A percentile compares a stretch with the other conserved stretches of the same genome.
phyloP scores from a whole-genome alignment of 2,113 vertebrate genomes.

The Rhinolophus ferrumequinum region DNA sequence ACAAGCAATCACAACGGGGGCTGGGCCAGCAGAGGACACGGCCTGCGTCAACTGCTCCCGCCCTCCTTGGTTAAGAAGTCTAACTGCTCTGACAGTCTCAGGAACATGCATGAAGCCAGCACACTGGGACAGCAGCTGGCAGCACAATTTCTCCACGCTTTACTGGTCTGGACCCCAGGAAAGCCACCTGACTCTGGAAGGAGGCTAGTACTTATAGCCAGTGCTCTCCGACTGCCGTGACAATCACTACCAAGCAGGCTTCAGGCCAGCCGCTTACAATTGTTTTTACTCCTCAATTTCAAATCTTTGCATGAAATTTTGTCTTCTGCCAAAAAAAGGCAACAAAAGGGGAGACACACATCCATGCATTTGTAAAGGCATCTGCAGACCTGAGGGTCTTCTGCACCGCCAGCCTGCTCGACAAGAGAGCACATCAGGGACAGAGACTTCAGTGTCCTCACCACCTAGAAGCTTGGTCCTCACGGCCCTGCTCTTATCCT shows the following conservation, averaged over 20 bases:
- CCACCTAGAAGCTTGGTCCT: not conserved
- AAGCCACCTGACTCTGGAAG: not conserved
- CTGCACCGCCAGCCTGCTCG: not conserved
- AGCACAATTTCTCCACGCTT: not conserved
- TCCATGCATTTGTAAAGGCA: not conserved
- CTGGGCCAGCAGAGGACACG: not conserved
- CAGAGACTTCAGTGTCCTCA: not conserved
- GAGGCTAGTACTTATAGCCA: not conserved
- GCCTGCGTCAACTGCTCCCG: not conserved
- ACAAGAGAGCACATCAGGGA: not conserved
- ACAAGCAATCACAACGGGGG: not conserved
- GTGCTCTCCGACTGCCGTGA: not conserved
- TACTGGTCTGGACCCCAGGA: not conserved
- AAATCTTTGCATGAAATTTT: slow-evolving; percentile 28
- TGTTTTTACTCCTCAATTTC: not conserved
- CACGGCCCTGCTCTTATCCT: not conserved
- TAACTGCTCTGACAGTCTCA: not conserved
- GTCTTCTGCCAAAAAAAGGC: not conserved
- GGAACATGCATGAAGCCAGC: not conserved
- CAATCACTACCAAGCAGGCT: not conserved
- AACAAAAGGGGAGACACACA: not conserved
- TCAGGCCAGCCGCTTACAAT: not conserved
- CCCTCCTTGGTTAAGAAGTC: not conserved
- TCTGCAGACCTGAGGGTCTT: not conserved
- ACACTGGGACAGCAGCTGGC: not conserved